phyloP scores from a whole-genome alignment of 1,140 invertebrate species.

The Conus ventricosus region DNA sequence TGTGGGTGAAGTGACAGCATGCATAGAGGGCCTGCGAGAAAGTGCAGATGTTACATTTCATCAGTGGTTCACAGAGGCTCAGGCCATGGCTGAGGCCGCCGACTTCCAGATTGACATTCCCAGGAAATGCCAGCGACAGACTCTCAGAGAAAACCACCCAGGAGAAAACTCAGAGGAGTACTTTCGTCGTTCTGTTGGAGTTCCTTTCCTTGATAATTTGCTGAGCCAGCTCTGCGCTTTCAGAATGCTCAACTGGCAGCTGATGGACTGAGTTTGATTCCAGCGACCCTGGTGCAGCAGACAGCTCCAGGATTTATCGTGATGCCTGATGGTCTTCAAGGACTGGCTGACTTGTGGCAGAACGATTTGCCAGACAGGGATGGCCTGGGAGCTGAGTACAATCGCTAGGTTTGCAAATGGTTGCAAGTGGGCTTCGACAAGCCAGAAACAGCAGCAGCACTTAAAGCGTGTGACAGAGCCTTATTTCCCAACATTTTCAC shows the following conservation, averaged over 20 bases:
- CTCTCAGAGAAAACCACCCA: not conserved
- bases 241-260: not conserved
- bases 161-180: not conserved
- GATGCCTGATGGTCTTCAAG: not conserved
- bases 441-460: not conserved
- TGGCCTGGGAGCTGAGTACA: not conserved
- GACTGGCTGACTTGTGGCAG: not conserved
- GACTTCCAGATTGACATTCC: not conserved
- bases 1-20: not conserved
- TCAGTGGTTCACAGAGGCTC: not conserved
- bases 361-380: not conserved
- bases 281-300: not conserved
- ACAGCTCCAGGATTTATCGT: not conserved
- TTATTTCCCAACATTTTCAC: not conserved
- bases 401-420: not conserved
- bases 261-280: not conserved
- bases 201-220: not conserved
- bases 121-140: not conserved
- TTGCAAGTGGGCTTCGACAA: not conserved
- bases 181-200: not conserved
- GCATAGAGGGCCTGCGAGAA: not conserved
- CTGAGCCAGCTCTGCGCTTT: not conserved
- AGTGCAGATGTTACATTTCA: too few relatives aligned
- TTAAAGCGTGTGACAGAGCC: not conserved
- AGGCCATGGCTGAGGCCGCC: not conserved